Conservation (phyloP, 2,888 invertebrate genomes). For the Autographa pulchrina region DNA sequence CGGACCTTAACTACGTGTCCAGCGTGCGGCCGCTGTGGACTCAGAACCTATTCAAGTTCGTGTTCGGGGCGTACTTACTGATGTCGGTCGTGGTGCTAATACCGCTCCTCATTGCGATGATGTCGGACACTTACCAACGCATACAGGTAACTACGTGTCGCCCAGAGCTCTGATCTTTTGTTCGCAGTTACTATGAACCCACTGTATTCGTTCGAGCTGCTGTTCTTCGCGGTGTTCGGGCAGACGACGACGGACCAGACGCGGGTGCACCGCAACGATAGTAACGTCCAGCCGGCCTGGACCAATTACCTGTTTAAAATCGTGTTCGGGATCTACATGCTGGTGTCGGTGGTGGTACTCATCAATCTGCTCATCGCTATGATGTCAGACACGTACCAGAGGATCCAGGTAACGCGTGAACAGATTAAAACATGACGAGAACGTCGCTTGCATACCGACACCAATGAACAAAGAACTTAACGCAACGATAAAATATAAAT, state of each 20-base stretch:
- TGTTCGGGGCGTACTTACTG: conserved; percentile 99
- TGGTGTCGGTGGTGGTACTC: conserved; percentile 99
- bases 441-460: conserved; percentile 50
- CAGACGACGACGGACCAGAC: conserved; percentile 96
- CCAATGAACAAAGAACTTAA: conserved; percentile 32
- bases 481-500: conserved; percentile 20
- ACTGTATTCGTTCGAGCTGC: conserved; percentile 97
- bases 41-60: conserved; percentile 95
- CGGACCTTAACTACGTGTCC: conserved; percentile 94
- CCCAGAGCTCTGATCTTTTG: conserved; percentile 80
- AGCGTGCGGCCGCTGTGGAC: conserved; percentile 94
- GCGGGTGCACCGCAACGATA: conserved; percentile 90
- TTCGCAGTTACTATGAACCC: conserved; percentile 97
- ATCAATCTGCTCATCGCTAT: conserved; percentile 99
- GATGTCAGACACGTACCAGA: conserved; percentile 99
- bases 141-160: conserved; percentile 95
- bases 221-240: conserved; percentile 99
- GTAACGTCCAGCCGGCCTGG: conserved; percentile 93
- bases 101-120: conserved; percentile 99
- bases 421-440: conserved; percentile 37
- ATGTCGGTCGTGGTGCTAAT: conserved; percentile 99
- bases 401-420: conserved; percentile 95
- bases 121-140: conserved; percentile 99
- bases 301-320: conserved; percentile 96
- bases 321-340: conserved; percentile 98